Percentiles rank a stretch among this genome's conserved stretches.
These are phyloP conservation scores for Sphenodon punctatus DNA, from an alignment of 2,797 vertebrate species.

Conservation along the genomic window DNA sequence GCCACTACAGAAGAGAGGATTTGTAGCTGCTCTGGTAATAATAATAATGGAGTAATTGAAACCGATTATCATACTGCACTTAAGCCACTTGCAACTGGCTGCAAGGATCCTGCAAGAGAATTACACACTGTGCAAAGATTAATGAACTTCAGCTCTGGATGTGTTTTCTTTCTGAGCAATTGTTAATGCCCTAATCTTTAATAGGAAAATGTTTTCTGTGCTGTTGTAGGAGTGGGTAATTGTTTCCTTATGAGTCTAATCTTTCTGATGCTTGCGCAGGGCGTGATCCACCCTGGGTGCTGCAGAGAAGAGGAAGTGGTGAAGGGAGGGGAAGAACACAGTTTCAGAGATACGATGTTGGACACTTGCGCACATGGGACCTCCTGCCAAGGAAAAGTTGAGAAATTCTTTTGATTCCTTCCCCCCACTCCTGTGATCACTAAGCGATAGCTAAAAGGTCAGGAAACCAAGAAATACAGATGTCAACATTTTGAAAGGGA, in stretches of 20 bases:
- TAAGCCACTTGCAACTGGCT: slow-evolving; percentile 43
- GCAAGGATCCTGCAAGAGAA: neutral
- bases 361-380: neutral
- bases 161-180: neutral
- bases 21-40: slow-evolving; percentile 28
- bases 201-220: neutral
- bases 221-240: slow-evolving; percentile 32
- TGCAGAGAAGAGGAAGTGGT: slow-evolving; percentile 1
- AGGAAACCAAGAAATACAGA: neutral
- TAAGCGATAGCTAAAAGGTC: neutral
- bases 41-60: slow-evolving; percentile 44
- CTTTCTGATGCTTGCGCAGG: slow-evolving; percentile 16
- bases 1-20: slow-evolving; percentile 7
- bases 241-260: slow-evolving; percentile 47
- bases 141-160: slow-evolving; percentile 32
- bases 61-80: slow-evolving; percentile 12
- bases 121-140: slow-evolving; percentile 21
- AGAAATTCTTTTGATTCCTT: slow-evolving; percentile 19
- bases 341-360: neutral
- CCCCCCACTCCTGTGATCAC: neutral
- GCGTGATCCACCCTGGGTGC: accelerated
- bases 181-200: slow-evolving; percentile 44
- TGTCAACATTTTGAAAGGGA: neutral
- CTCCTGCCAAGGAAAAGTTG: slow-evolving; percentile 12
- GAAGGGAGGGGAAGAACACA: neutral